Conservation (phyloP, 1,140 invertebrate genomes). For the Sesamia nonagrioides region DNA sequence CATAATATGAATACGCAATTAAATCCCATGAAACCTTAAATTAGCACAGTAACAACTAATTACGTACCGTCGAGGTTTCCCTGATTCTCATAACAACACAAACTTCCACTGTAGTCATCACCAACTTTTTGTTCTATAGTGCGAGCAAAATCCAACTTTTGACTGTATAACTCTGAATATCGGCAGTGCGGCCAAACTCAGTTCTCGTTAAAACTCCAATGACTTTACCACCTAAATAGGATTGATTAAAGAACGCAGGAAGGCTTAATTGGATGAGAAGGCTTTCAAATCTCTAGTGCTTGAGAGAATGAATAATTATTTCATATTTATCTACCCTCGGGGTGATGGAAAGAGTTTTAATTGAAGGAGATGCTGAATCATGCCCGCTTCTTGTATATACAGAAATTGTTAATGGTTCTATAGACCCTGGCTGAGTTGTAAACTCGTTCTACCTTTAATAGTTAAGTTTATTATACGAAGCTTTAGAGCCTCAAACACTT, state of each 20-base stretch:
- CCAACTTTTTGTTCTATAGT: constrained; percentile 42
- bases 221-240: constrained; percentile 48
- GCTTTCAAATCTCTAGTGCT: constrained; percentile 34
- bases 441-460: background rate
- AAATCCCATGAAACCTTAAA: background rate
- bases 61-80: constrained; percentile 24
- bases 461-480: background rate
- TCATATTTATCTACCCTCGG: constrained; percentile 28
- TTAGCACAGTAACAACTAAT: constrained; percentile 4
- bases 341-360: constrained; percentile 17
- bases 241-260: constrained; percentile 52
- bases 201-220: constrained; percentile 48
- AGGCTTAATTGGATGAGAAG: constrained; percentile 60
- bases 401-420: background rate
- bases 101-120: constrained; percentile 21
- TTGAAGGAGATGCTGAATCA: background rate
- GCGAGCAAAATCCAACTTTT: constrained; percentile 41
- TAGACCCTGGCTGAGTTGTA: background rate
- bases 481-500: too few species aligned
- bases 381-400: background rate
- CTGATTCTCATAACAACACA: constrained; percentile 35
- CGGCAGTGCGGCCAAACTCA: constrained; percentile 19
- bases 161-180: constrained; percentile 42
- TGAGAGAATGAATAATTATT: constrained; percentile 35
- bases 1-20: constrained; percentile 25